These are phyloP conservation scores for Rhinolophus sinicus DNA, from an alignment of 2,113 vertebrate species.

Conservation along the genomic window DNA sequence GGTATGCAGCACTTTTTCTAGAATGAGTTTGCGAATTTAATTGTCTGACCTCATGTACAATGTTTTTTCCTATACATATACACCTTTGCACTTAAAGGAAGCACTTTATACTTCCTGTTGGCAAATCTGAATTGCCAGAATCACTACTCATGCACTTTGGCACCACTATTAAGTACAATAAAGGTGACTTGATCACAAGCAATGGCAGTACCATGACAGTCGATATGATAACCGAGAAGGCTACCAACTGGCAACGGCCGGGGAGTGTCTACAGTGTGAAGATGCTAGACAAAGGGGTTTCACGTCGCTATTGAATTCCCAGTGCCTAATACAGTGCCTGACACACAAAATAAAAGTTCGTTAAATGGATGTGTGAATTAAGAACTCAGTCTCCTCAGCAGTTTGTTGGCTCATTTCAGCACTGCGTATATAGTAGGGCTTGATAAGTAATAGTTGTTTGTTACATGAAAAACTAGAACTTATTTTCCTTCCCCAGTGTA, in stretches of 20 bases:
- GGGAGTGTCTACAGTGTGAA: not conserved
- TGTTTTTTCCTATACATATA: not conserved
- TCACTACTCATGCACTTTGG: too few species aligned
- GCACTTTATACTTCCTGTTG: not conserved
- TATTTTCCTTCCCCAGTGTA: not conserved
- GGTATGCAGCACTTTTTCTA: too few species aligned
- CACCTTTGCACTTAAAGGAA: not conserved
- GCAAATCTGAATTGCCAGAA: not conserved
- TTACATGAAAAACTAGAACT: slow-evolving; percentile 17
- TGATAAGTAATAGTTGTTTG: not conserved
- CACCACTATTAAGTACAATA: not conserved
- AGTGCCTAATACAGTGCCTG: not conserved
- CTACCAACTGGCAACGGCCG: not conserved
- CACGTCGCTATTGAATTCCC: not conserved
- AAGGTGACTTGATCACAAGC: not conserved
- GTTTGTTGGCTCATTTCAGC: not conserved
- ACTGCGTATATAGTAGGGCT: not conserved
- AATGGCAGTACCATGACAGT: not conserved
- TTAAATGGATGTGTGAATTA: not conserved
- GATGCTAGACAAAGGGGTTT: not conserved
- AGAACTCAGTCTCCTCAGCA: not conserved
- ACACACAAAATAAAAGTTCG: not conserved
- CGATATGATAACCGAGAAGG: not conserved
- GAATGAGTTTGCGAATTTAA: too few species aligned
- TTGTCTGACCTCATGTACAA: too few species aligned